A percentile compares a stretch with the other conserved stretches of the same genome.
Conservation (phyloP, 2,888 invertebrate species). For the Tanytarsus gracilentus region DNA sequence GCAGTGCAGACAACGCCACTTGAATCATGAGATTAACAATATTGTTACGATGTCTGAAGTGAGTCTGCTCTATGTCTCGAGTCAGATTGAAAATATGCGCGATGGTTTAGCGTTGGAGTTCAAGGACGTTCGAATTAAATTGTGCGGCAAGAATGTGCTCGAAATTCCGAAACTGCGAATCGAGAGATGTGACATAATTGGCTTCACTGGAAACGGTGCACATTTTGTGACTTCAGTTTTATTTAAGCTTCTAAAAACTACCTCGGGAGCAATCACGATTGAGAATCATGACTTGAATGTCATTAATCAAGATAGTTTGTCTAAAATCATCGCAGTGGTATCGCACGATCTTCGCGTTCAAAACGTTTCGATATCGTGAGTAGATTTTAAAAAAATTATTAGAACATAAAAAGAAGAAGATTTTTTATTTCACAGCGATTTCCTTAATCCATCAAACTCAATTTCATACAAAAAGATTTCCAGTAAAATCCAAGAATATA, state of each 20-base stretch:
- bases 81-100: background rate
- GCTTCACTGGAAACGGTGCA: constrained; percentile 14
- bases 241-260: constrained; percentile 11
- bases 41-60: constrained; percentile 8
- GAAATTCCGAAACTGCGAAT: constrained; percentile 15
- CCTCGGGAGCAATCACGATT: background rate
- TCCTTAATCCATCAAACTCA: constrained; percentile 18
- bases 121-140: constrained; percentile 18
- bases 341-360: constrained; percentile 16
- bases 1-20: background rate
- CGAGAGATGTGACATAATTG: constrained; percentile 20
- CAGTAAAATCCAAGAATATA: background rate
- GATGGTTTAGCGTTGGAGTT: constrained; percentile 16
- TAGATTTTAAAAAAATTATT: too few relatives aligned
- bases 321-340: constrained; percentile 3
- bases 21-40: constrained; percentile 9
- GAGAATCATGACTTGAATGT: background rate
- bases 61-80: constrained; percentile 15
- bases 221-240: constrained; percentile 14
- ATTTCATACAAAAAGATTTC: constrained; percentile 7
- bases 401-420: too few relatives aligned
- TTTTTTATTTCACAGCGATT: constrained; percentile 13
- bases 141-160: constrained; percentile 21
- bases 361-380: constrained; percentile 21
- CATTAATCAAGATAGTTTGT: constrained; percentile 10